These are phyloP conservation scores for Aurelia sp. DNA, from an alignment of 30 jellyfish, hydroid and myxozoan species.

Conservation along the genomic window DNA sequence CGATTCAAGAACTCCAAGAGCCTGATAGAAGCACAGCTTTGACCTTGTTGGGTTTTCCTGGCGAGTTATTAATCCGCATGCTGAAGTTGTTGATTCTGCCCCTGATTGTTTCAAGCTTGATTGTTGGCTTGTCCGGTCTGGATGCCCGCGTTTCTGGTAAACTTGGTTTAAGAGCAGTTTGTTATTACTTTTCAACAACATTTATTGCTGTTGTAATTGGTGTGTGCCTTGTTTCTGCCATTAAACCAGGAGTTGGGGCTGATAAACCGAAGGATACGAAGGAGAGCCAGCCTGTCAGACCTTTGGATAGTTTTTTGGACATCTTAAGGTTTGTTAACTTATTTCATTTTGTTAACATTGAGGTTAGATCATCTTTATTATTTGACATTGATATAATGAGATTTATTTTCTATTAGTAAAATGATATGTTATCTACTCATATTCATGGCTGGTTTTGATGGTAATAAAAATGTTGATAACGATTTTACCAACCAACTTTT, in stretches of 20 bases:
- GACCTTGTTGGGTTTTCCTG: conserved; percentile 90
- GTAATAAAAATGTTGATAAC: too few species aligned
- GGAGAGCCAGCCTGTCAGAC: conserved; percentile 79
- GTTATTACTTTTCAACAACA: conserved; percentile 84
- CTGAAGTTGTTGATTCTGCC: conserved; percentile 87
- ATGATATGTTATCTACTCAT: too few species aligned
- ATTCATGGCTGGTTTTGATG: too few species aligned
- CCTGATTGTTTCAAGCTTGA: conserved; percentile 83
- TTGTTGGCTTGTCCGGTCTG: conserved; percentile 85
- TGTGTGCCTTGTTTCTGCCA: conserved; percentile 84
- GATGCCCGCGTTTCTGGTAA: conserved; percentile 88
- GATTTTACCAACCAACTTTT: too few species aligned
- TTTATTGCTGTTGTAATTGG: conserved; percentile 90
- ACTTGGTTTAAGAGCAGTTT: conserved; percentile 87
- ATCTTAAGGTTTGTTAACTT: conserved; percentile 63
- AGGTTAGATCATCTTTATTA: too few species aligned
- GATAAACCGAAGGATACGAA: conserved; percentile 54
- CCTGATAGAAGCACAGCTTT: conserved; percentile 85
- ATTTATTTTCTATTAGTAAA: too few species aligned
- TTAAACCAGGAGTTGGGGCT: conserved; percentile 88
- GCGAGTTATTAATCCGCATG: conserved; percentile 84
- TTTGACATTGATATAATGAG: too few species aligned
- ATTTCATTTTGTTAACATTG: background rate
- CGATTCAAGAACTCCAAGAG: conserved; percentile 73
- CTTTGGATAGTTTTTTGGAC: conserved; percentile 91